These are phyloP conservation scores for Aromia moschata DNA, from an alignment of 2,888 invertebrate genomes.

Conservation along the genomic window DNA sequence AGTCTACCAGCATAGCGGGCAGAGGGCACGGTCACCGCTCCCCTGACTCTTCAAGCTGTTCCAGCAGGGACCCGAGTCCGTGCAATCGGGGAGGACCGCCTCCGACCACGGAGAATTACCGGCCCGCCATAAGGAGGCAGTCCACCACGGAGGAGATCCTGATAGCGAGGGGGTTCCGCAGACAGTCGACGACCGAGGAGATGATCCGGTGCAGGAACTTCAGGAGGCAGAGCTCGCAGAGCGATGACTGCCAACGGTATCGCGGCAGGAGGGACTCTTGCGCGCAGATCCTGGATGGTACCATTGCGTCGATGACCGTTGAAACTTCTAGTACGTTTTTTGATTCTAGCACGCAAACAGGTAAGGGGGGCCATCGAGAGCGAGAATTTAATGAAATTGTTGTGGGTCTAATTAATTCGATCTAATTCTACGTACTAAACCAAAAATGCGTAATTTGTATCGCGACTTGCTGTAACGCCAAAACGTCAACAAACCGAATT, in stretches of 20 bases:
- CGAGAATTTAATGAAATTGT: slow-evolving; percentile 14
- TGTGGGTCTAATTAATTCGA: not conserved
- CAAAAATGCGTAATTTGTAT: too few species aligned
- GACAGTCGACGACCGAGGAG: slow-evolving; percentile 92
- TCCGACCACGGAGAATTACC: slow-evolving; percentile 66
- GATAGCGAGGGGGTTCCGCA: slow-evolving; percentile 87
- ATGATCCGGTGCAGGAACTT: slow-evolving; percentile 91
- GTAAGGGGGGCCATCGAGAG: slow-evolving; percentile 66
- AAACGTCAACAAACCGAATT: too few species aligned
- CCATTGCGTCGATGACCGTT: slow-evolving; percentile 91
- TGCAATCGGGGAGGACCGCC: slow-evolving; percentile 69
- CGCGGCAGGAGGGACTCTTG: slow-evolving; percentile 84
- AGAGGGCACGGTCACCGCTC: slow-evolving; percentile 64
- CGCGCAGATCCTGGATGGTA: slow-evolving; percentile 91
- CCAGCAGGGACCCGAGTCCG: slow-evolving; percentile 87
- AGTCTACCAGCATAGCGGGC: slow-evolving; percentile 79
- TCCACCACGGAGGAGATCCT: slow-evolving; percentile 92
- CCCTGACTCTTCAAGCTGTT: slow-evolving; percentile 80
- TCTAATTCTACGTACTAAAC: too few species aligned
- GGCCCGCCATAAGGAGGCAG: slow-evolving; percentile 83
- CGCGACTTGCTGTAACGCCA: too few species aligned
- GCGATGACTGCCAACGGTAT: slow-evolving; percentile 69
- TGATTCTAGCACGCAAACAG: slow-evolving; percentile 92
- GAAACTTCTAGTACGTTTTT: slow-evolving; percentile 93
- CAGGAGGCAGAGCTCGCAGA: slow-evolving; percentile 79